A percentile compares a stretch with the other conserved stretches of the same genome.
Conservation (phyloP, 35 echinoderm and acorn worm species). For the Apostichopus californicus region DNA sequence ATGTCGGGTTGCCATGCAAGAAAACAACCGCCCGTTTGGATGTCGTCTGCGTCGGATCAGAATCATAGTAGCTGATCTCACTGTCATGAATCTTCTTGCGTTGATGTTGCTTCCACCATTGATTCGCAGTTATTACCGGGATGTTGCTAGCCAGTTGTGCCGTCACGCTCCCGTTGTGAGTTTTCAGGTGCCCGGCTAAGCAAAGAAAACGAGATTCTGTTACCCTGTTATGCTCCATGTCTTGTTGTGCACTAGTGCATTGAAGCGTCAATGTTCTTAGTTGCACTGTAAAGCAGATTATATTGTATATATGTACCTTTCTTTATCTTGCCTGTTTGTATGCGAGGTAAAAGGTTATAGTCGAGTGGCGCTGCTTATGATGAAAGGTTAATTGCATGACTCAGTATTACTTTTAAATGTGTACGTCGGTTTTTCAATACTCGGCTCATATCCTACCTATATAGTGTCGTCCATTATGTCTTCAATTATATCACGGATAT, state of each 20-base stretch:
- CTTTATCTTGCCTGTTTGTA: not conserved
- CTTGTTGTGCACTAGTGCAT: too few relatives aligned
- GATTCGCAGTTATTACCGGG: constrained; percentile 7
- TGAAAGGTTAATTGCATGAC: too few relatives aligned
- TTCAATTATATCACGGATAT: too few relatives aligned
- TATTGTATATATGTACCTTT: not conserved
- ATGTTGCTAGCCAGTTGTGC: not conserved
- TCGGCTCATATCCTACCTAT: too few relatives aligned
- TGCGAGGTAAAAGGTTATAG: too few relatives aligned
- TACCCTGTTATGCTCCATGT: not conserved
- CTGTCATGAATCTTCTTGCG: not conserved
- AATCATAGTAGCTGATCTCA: constrained; percentile 62
- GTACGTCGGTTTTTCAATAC: too few relatives aligned
- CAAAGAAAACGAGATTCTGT: not conserved
- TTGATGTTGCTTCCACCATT: constrained; percentile 33
- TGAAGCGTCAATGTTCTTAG: too few relatives aligned
- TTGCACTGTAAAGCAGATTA: not conserved
- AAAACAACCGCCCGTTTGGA: constrained; percentile 43
- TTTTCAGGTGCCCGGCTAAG: not conserved
- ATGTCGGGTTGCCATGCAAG: constrained; percentile 64
- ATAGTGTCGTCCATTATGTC: too few relatives aligned
- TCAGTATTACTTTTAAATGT: too few relatives aligned
- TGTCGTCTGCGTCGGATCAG: constrained; percentile 1
- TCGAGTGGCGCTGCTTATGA: too few relatives aligned
- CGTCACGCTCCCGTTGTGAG: not conserved